phyloP scores from a whole-genome alignment of 2,888 invertebrate species.

The Busseola fusca region DNA sequence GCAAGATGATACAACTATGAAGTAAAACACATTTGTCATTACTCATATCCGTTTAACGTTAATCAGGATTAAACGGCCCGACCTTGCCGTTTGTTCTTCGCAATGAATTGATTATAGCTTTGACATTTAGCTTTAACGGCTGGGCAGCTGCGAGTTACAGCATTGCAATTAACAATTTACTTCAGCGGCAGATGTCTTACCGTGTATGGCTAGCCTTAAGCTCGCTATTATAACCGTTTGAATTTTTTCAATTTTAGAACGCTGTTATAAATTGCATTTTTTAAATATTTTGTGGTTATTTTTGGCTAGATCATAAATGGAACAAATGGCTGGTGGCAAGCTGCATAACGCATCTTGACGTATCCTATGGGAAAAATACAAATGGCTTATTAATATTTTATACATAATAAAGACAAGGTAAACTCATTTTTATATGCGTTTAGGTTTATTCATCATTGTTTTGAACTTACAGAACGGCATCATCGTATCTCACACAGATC shows the following conservation, averaged over 20 bases:
- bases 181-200: slow-evolving; percentile 79
- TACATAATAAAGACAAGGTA: slow-evolving; percentile 3
- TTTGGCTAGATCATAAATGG: slow-evolving; percentile 15
- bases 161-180: slow-evolving; percentile 75
- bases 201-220: slow-evolving; percentile 69
- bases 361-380: not conserved
- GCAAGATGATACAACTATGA: slow-evolving; percentile 49
- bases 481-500: not conserved
- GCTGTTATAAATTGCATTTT: slow-evolving; percentile 8
- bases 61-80: slow-evolving; percentile 69
- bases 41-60: slow-evolving; percentile 62
- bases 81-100: slow-evolving; percentile 72
- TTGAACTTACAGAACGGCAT: not conserved
- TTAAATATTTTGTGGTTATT: slow-evolving; percentile 5
- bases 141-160: slow-evolving; percentile 81
- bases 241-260: slow-evolving; percentile 66
- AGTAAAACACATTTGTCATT: slow-evolving; percentile 54
- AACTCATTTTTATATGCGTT: not conserved
- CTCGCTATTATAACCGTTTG: slow-evolving; percentile 68
- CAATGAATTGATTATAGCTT: slow-evolving; percentile 79
- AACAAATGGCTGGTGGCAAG: not conserved
- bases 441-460: not conserved
- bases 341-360: not conserved
- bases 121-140: slow-evolving; percentile 84
- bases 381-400: slow-evolving; percentile 13